Evolutionary conservation across 1,140 invertebrate genomes (phyloP), one percentile per base, ranked within the genome.

Genomic region (Camponotus floridanus): DNA sequence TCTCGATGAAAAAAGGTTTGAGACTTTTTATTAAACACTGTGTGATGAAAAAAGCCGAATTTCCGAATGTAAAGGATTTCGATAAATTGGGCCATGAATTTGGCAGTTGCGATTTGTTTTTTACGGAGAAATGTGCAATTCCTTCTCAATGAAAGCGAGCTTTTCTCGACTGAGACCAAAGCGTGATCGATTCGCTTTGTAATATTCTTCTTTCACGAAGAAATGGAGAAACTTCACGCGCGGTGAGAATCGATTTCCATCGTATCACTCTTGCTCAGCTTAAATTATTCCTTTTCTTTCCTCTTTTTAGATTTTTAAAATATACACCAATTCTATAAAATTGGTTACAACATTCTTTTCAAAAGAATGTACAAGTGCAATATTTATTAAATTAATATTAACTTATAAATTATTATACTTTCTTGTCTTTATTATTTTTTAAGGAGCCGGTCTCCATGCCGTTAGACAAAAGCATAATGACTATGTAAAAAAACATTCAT

Each of bases 391-490:
- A 31, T 31, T 8, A 39, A 51, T 48, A 51, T 51, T 51, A 51
- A 51, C 5, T 51, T 74, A 39, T 48, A 48, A 70, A 48, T 59
- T 59, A 74, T 42, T 74, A 26, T 36, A 4, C 21, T 45, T 45
- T 31, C 18, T 48, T 55, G 4, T 55, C 31, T 26, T 48, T 51
- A 57, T 31, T 33, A n/a, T 59, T 45, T 59, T 31, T 39, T 15
- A 73, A 81, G 67, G 79, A 81, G 67, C 67, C 67, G 67, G 67
- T 73, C 67, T 73, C 79, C 67, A 15, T 61, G 61, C 11, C 36
- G 36, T 57, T 42, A 59, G 36, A 55, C 13, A 3, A 61, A 48
- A 33, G 33, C 21, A 61, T 11, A 39, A 55, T 36, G n/a, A 6
- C 7, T 11, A 18, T 33, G 33, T 31, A 8, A 73, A 73, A 21